Conservation (phyloP, 2,113 vertebrate genomes). For the Nycticorax nycticorax region DNA sequence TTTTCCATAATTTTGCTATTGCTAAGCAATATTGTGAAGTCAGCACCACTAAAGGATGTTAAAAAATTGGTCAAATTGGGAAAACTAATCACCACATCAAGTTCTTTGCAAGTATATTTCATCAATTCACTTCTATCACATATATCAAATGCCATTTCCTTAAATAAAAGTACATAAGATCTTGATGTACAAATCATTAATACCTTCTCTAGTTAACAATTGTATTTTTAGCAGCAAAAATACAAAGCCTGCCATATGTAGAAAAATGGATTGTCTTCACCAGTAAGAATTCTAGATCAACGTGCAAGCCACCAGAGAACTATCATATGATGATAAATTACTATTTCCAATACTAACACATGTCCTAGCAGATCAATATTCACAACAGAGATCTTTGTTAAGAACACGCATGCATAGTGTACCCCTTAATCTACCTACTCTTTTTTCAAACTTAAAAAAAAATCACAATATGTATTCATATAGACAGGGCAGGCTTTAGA, state of each 20-base stretch:
- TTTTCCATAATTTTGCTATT: background rate
- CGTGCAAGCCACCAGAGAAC: background rate
- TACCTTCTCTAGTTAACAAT: background rate
- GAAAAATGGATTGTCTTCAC: background rate
- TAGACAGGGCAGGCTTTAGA: background rate
- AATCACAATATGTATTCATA: background rate
- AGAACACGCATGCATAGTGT: background rate
- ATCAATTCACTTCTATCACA: background rate
- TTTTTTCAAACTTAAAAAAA: background rate
- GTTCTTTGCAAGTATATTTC: background rate
- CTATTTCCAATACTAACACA: background rate
- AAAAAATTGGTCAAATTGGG: background rate
- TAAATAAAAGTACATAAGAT: background rate
- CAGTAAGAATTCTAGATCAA: background rate
- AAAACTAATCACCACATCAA: background rate
- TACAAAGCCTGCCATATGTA: background rate
- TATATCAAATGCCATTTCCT: background rate
- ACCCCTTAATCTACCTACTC: background rate
- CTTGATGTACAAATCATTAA: background rate
- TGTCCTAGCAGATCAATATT: background rate
- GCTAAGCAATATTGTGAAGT: background rate
- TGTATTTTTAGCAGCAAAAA: background rate
- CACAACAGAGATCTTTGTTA: background rate
- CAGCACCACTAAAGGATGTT: background rate
- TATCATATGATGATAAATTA: background rate